Evolutionary conservation across 64 coral and sea anemone genomes (phyloP).

Genomic region (Cladopsammia gracilis): DNA sequence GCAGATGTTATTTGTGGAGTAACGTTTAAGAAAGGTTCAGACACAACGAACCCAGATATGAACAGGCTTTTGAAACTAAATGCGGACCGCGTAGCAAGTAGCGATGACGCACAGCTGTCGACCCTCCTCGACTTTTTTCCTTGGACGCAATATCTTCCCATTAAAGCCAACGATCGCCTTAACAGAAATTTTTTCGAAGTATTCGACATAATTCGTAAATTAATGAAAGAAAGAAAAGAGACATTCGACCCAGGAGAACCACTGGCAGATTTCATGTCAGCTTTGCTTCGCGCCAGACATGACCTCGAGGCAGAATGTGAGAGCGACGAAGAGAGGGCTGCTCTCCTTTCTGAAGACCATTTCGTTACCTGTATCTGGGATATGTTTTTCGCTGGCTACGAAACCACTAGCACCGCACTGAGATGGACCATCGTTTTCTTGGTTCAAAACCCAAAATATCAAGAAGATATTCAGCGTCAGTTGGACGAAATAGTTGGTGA

Average conservation of each 20-base stretch:
- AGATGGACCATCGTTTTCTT: not conserved
- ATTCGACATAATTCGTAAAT: not conserved
- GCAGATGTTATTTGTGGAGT: constrained; percentile 36
- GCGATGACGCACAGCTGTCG: not conserved
- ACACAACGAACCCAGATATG: not conserved
- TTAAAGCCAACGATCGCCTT: not conserved
- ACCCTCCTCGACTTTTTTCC: constrained; percentile 10
- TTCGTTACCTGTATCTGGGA: not conserved
- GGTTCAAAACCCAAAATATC: not conserved
- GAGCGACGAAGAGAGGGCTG: not conserved
- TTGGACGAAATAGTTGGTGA: not conserved
- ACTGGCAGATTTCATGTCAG: not conserved
- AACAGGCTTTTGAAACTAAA: not conserved
- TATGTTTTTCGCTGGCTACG: constrained; percentile 14
- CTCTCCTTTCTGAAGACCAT: not conserved
- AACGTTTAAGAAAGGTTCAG: not conserved
- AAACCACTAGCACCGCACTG: not conserved
- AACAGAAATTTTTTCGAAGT: not conserved
- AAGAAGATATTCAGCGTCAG: constrained; percentile 11
- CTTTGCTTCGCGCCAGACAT: not conserved
- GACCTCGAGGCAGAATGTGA: not conserved
- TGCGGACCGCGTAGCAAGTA: too few species aligned
- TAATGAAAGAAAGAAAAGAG: not conserved
- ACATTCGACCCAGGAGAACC: not conserved
- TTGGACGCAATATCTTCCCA: not conserved